phyloP scores from a whole-genome alignment of 2,113 vertebrate genomes.

The Sapayoa aenigma region DNA sequence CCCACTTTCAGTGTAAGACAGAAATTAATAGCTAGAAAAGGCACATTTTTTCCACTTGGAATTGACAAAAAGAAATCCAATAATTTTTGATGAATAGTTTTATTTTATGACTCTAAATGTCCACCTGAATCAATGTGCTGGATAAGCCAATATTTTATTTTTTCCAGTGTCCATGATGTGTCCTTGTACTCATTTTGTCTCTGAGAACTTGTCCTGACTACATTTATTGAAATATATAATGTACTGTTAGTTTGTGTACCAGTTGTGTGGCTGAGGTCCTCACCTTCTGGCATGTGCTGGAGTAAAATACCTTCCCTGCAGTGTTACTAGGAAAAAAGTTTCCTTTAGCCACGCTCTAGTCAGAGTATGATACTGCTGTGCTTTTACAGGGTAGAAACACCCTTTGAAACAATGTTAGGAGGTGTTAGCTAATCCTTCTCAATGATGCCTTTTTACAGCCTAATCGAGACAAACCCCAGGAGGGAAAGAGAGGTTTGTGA shows the following conservation, averaged over 20 bases:
- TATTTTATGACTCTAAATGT: not conserved
- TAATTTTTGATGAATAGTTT: not conserved
- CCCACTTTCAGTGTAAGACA: not conserved
- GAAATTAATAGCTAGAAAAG: not conserved
- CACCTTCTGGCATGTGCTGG: not conserved
- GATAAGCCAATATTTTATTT: not conserved
- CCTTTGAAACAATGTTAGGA: slow-evolving; percentile 20
- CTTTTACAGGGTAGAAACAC: not conserved
- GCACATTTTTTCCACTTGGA: not conserved
- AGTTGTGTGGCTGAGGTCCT: not conserved
- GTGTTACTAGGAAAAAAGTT: not conserved
- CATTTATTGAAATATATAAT: not conserved
- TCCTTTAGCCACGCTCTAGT: not conserved
- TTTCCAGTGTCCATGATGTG: not conserved
- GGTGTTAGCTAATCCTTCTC: slow-evolving; percentile 35
- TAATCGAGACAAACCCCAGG: slow-evolving; percentile 65
- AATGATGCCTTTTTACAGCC: slow-evolving; percentile 58
- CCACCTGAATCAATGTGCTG: not conserved
- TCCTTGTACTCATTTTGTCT: not conserved
- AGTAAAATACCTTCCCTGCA: not conserved
- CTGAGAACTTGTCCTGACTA: not conserved
- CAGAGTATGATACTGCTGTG: not conserved
- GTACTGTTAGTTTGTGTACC: not conserved
- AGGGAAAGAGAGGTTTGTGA: slow-evolving; percentile 38
- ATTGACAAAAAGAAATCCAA: not conserved